A percentile compares a stretch with the other conserved stretches of the same genome.
Conservation (phyloP, 2,113 vertebrate species). For the Nyctereutes procyonoides region DNA sequence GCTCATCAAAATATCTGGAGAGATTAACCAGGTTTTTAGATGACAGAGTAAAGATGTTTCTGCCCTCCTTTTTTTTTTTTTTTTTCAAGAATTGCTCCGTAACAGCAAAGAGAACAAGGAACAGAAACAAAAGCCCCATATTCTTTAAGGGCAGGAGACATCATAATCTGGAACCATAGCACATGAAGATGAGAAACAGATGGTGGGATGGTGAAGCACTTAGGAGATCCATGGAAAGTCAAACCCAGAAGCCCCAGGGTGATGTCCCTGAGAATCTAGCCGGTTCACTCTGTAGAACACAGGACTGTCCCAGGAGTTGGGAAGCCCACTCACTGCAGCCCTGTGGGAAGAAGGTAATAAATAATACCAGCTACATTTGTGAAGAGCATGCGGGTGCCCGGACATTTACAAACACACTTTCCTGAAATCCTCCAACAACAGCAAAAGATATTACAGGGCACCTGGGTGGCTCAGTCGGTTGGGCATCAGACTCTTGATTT, state of each 20-base stretch:
- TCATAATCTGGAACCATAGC: constrained; percentile 3
- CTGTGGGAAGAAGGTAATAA: neutral
- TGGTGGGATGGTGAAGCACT: neutral
- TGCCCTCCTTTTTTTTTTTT: neutral
- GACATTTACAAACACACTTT: neutral
- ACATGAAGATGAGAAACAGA: neutral
- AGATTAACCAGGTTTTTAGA: constrained; percentile 18
- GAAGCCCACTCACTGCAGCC: rapidly evolving
- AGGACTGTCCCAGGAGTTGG: neutral
- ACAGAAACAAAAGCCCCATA: neutral
- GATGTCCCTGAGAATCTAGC: neutral
- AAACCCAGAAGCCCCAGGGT: neutral
- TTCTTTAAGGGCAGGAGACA: neutral
- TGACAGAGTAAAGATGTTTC: neutral
- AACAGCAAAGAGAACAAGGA: constrained; percentile 17
- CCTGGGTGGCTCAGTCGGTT: neutral
- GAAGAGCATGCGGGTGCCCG: neutral
- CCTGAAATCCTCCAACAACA: neutral
- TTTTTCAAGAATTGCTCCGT: neutral
- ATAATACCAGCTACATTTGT: neutral
- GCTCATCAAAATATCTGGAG: neutral
- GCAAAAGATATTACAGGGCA: neutral
- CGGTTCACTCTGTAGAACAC: too few relatives aligned
- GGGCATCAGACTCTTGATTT: neutral
- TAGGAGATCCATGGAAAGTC: neutral